phyloP scores from a whole-genome alignment of 2,113 vertebrate genomes.

The Ramphastos sulfuratus region DNA sequence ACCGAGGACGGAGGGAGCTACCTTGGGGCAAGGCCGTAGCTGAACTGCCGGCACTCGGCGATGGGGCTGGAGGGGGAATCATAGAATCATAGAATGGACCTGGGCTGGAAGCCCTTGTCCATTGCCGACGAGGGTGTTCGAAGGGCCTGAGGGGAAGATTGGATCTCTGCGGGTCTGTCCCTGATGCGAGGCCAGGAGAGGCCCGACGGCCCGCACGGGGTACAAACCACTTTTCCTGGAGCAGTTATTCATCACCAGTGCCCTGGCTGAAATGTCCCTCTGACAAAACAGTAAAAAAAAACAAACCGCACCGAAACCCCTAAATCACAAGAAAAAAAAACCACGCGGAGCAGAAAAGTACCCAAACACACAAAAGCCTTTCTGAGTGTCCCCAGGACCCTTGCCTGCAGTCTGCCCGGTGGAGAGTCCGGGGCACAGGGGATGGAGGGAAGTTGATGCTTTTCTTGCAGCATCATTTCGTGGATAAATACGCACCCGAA shows the following conservation, averaged over 20 bases:
- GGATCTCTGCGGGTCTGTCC: not conserved
- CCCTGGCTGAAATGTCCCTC: not conserved
- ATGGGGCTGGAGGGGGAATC: not conserved
- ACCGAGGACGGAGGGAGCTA: not conserved
- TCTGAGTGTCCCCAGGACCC: not conserved
- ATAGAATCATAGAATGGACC: too few relatives aligned
- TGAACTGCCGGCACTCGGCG: fast-evolving
- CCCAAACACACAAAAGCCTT: fast-evolving
- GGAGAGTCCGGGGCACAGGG: not conserved
- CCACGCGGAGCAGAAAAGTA: not conserved
- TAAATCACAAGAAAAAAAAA: not conserved
- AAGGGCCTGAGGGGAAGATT: fast-evolving
- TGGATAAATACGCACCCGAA: not conserved
- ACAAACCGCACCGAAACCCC: not conserved
- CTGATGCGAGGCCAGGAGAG: not conserved
- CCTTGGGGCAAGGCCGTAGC: fast-evolving
- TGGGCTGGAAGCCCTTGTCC: not conserved
- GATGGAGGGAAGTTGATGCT: not conserved
- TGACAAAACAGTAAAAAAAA: not conserved
- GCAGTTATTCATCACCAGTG: not conserved
- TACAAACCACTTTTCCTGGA: not conserved
- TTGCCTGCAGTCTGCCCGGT: not conserved
- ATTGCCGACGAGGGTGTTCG: fast-evolving
- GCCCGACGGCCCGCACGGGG: too few relatives aligned
- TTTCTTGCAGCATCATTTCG: not conserved